Percentiles rank a stretch among this genome's conserved stretches.
Conservation (phyloP, 1,140 invertebrate species). For the Delia radicum region DNA sequence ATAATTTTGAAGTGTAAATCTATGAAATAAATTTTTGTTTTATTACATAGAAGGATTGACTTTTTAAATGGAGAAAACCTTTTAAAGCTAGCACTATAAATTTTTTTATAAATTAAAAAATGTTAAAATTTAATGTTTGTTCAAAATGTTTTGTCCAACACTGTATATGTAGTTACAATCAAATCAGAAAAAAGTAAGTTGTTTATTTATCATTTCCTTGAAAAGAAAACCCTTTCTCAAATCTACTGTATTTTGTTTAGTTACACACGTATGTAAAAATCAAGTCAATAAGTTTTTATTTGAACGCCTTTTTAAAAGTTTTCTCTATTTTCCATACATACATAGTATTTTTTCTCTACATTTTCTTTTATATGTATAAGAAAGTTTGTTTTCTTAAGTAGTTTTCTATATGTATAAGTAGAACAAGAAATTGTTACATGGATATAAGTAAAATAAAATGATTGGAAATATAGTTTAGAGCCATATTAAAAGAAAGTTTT, state of each 20-base stretch:
- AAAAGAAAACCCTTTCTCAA: neutral
- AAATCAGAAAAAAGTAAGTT: neutral
- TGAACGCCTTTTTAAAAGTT: neutral
- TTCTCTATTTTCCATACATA: neutral
- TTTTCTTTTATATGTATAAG: neutral
- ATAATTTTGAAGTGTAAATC: too few relatives aligned
- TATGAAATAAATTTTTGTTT: too few relatives aligned
- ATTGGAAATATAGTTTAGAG: neutral
- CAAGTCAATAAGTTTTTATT: neutral
- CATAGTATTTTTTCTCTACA: neutral
- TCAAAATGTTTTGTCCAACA: too few relatives aligned
- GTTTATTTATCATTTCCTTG: neutral
- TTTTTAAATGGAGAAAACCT: too few relatives aligned
- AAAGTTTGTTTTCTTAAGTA: too few relatives aligned
- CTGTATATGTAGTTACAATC: neutral
- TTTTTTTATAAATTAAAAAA: too few relatives aligned
- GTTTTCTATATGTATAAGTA: too few relatives aligned
- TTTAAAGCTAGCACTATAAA: too few relatives aligned
- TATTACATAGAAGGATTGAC: too few relatives aligned
- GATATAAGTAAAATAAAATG: conserved; percentile 1
- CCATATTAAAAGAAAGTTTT: neutral
- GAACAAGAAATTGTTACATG: neutral
- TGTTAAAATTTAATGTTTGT: too few relatives aligned
- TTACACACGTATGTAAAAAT: too few relatives aligned
- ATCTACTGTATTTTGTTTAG: too few relatives aligned